A percentile compares a stretch with the other conserved stretches of the same genome.
Conservation (phyloP, 2,797 vertebrate species). For the Pseudomugil gertrudae region DNA sequence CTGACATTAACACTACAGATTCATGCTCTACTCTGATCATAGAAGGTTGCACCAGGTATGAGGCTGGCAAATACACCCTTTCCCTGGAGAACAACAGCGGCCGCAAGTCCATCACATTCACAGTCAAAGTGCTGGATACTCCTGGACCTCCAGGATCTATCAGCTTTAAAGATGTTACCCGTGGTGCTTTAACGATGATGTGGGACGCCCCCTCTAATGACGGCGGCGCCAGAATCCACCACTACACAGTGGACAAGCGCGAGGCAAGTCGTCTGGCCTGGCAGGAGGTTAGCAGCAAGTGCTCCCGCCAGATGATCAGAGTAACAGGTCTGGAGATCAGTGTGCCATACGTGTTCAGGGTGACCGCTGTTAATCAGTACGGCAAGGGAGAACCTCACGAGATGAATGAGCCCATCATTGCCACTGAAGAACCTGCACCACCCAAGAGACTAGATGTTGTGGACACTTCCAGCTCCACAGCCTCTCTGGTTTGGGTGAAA, state of each 20-base stretch:
- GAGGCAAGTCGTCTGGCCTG: constrained; percentile 96
- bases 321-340: constrained; percentile 89
- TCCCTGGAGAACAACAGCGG: constrained; percentile 96
- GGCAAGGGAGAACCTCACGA: constrained; percentile 93
- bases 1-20: constrained; percentile 92
- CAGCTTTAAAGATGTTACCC: constrained; percentile 94
- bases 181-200: constrained; percentile 91
- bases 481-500: constrained; percentile 94
- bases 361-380: constrained; percentile 94
- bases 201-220: constrained; percentile 96
- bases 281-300: constrained; percentile 92
- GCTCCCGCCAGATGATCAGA: constrained; percentile 91
- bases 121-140: constrained; percentile 94
- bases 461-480: constrained; percentile 92
- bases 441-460: constrained; percentile 95
- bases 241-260: constrained; percentile 94
- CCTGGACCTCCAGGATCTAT: constrained; percentile 95
- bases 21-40: constrained; percentile 92
- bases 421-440: constrained; percentile 96
- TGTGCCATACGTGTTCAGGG: constrained; percentile 90
- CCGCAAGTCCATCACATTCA: constrained; percentile 94
- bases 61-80: constrained; percentile 95
- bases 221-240: constrained; percentile 92
- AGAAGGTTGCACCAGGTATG: constrained; percentile 94
- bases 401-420: constrained; percentile 91